Percentiles rank a stretch among this genome's conserved stretches.
These are phyloP conservation scores for Atrina japonica DNA, from an alignment of 2,888 invertebrate genomes.

Conservation along the genomic window DNA sequence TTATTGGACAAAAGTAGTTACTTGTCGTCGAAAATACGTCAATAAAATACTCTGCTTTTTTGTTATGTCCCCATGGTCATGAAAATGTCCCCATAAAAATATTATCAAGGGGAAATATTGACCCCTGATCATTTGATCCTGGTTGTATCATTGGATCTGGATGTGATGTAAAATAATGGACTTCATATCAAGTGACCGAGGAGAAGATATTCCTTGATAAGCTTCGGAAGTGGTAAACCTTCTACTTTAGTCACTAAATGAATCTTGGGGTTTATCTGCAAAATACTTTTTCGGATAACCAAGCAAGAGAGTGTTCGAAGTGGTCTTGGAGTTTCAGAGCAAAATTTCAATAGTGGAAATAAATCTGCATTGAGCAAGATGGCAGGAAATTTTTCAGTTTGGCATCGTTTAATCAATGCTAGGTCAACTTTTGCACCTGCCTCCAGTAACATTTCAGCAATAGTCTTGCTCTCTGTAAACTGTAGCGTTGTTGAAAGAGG, in stretches of 20 bases:
- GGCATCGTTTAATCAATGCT: conserved; percentile 58
- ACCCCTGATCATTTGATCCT: too few relatives aligned
- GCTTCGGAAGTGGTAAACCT: conserved; percentile 60
- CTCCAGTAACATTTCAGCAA: conserved; percentile 63
- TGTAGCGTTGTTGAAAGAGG: conserved; percentile 68
- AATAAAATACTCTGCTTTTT: too few relatives aligned
- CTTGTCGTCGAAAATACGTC: too few relatives aligned
- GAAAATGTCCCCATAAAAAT: too few relatives aligned
- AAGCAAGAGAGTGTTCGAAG: conserved; percentile 64
- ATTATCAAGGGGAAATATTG: too few relatives aligned
- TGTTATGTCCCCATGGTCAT: too few relatives aligned
- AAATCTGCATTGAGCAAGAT: conserved; percentile 58
- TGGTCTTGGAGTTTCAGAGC: conserved; percentile 53
- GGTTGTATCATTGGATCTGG: too few relatives aligned
- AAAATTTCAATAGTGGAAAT: conserved; percentile 51
- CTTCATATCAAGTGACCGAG: conserved; percentile 57
- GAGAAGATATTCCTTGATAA: conserved; percentile 66
- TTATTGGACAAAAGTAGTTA: too few relatives aligned
- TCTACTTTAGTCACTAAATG: conserved; percentile 67
- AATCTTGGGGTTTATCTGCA: conserved; percentile 46
- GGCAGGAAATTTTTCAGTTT: conserved; percentile 60
- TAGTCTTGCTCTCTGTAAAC: conserved; percentile 48
- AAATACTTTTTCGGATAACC: conserved; percentile 55
- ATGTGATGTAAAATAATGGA: too few relatives aligned
- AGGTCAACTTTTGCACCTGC: conserved; percentile 63